Evolutionary conservation across 2,797 vertebrate species (phyloP).

Genomic region (Urophycis tenuis): DNA sequence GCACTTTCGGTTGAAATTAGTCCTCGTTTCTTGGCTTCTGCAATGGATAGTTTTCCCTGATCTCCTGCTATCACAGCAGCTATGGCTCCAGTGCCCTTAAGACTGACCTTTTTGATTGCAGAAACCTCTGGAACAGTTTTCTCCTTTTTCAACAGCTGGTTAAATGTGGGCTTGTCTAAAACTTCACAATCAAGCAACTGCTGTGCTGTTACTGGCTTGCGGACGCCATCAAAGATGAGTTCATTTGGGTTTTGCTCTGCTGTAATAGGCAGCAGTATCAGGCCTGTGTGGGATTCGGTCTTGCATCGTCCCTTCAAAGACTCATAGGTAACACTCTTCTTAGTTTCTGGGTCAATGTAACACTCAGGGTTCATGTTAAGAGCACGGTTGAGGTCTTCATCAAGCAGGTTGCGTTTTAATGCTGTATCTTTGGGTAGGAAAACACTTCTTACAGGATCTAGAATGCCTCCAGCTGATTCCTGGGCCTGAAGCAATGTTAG

Average conservation of each 20-base stretch:
- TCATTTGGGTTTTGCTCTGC: conserved; percentile 59
- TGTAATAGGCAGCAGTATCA: conserved; percentile 71
- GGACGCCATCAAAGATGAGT: conserved; percentile 48
- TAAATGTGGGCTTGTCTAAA: conserved; percentile 48
- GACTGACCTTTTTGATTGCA: conserved; percentile 69
- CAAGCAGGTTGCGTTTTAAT: conserved; percentile 78
- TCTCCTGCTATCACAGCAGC: conserved; percentile 74
- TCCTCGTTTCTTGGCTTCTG: conserved; percentile 68
- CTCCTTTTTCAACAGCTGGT: conserved; percentile 73
- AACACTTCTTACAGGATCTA: conserved; percentile 86
- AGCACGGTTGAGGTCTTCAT: conserved; percentile 73
- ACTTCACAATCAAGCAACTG: conserved; percentile 75
- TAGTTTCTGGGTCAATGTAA: conserved; percentile 81
- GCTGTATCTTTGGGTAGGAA: conserved; percentile 84
- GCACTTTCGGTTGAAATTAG: conserved; percentile 22
- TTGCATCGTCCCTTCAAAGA: conserved; percentile 78
- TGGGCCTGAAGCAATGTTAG: conserved; percentile 86
- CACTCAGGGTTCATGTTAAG: conserved; percentile 76
- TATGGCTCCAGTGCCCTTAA: conserved; percentile 75
- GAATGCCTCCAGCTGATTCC: conserved; percentile 81
- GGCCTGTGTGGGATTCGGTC: conserved; percentile 77
- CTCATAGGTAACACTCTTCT: conserved; percentile 73
- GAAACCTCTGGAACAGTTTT: conserved; percentile 78
- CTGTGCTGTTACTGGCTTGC: conserved; percentile 73
- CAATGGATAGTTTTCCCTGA: conserved; percentile 67